Percentiles rank a stretch among this genome's conserved stretches.
phyloP scores from a whole-genome alignment of 2,888 invertebrate genomes.

The Dyspetes luteomarginatus region DNA sequence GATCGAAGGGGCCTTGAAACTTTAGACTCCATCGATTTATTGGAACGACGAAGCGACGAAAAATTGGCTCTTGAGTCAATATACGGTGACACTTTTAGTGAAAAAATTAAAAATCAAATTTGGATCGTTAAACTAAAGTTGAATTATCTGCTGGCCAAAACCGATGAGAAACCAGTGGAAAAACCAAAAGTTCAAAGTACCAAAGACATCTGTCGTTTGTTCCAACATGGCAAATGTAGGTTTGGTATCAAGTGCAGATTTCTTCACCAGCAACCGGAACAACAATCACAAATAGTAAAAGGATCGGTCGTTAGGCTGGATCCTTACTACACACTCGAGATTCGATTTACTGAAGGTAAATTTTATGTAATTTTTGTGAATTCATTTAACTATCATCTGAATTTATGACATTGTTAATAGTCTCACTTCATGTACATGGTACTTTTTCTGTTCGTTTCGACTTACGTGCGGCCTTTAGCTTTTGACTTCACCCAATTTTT shows the following conservation, averaged over 20 bases:
- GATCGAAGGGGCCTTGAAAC: conserved; percentile 81
- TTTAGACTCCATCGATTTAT: conserved; percentile 84
- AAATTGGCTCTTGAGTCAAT: conserved; percentile 91
- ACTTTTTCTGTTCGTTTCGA: no score
- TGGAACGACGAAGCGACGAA: conserved; percentile 89
- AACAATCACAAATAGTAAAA: conserved; percentile 76
- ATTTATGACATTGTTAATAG: neutral
- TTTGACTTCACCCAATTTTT: no score
- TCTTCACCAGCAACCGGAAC: conserved; percentile 86
- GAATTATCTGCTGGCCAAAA: conserved; percentile 87
- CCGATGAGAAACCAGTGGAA: conserved; percentile 83
- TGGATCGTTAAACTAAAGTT: conserved; percentile 89
- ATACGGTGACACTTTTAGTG: conserved; percentile 88
- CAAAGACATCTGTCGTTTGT: conserved; percentile 87
- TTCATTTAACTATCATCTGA: neutral
- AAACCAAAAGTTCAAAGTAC: conserved; percentile 84
- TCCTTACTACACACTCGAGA: conserved; percentile 87
- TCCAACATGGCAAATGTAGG: conserved; percentile 87
- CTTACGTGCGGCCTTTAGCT: no score
- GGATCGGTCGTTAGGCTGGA: conserved; percentile 75
- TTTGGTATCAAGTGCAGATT: conserved; percentile 91
- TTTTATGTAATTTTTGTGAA: neutral
- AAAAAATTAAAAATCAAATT: conserved; percentile 88
- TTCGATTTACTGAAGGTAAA: conserved; percentile 88
- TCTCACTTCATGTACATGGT: no score